Conservation (phyloP, 2,113 vertebrate genomes). For the Eidolon helvum region DNA sequence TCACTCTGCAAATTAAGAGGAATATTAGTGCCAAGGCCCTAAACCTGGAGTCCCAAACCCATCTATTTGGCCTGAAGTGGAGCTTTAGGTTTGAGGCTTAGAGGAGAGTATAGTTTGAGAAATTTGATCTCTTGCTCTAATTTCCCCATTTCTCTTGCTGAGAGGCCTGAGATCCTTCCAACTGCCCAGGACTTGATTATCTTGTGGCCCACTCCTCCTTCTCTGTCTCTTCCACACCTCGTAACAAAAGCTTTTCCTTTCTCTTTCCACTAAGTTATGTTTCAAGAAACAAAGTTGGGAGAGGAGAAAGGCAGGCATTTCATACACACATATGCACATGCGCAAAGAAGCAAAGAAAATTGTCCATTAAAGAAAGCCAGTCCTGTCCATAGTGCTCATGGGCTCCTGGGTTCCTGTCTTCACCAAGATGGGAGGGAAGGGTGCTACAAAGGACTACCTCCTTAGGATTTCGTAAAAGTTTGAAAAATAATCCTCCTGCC, state of each 20-base stretch:
- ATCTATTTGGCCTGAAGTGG: background rate
- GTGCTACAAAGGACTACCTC: background rate
- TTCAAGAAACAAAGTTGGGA: constrained; percentile 26
- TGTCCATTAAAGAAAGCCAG: background rate
- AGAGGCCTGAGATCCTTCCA: background rate
- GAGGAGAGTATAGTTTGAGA: background rate
- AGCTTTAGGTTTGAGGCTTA: background rate
- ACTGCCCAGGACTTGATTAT: background rate
- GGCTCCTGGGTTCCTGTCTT: background rate
- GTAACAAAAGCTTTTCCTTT: background rate
- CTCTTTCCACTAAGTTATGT: background rate
- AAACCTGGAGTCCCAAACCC: background rate
- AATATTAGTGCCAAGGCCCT: background rate
- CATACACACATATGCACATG: background rate
- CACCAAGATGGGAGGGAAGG: background rate
- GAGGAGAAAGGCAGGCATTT: background rate
- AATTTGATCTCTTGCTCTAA: background rate
- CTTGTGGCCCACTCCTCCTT: background rate
- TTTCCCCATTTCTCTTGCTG: background rate
- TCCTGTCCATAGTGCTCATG: background rate
- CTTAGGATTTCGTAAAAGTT: background rate
- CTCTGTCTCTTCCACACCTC: background rate
- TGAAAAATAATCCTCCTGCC: background rate
- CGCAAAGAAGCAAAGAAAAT: background rate
- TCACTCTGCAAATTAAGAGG: background rate